Base-by-base conservation (phyloP, 1,140 invertebrate species). In the Drosophila takahashii region DNA sequence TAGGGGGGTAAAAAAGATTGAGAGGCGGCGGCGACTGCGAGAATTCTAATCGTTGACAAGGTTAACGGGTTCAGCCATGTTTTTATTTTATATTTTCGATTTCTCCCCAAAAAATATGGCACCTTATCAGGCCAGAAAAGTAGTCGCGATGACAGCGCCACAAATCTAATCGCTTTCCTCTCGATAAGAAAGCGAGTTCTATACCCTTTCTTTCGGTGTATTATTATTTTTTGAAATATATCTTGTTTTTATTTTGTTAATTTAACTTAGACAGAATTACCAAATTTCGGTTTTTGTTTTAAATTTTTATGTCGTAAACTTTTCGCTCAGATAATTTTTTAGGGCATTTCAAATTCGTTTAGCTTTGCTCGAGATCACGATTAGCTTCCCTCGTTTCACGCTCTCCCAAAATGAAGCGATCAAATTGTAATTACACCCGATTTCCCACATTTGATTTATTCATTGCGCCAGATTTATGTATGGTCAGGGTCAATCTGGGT, bases 341-440 rank as follows among this genome's bases (percentile, higher is more conserved):
- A 56, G 61, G 22, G 39, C 13, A 69, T 37, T 16, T 4, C 2
- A 2, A 67, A 44, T 70, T 70, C 66, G 62, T 47, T 69, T 26
- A 10, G 32, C 2, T 64, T 29, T 9, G 22, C 10, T 16, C 29
- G 0, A 7, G 6, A 36, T 2, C 15, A 39, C 16, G 26, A 61
- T 41, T 66, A 5, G 47, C 39, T 36, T 34, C 27, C 65, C 80
- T 84, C 50, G 52, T 83, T 83, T 84, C 61, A 77, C 77, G 80
- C 81, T 71, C 29, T 44, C 39, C 60, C 15, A 67, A 60, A 84
- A 83, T 83, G 64, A 83, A 84, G 80, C 80, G 71, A 39, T 60
- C 61, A 76, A 84, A 84, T 84, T 76, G 81, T 77, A 84, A 84
- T 84, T 76, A 71, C 77, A 60, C 47, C 57, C 57, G 77, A 70